A percentile compares a stretch with the other conserved stretches of the same genome.
Evolutionary conservation across 23 tunicate genomes (phyloP).

Genomic region (Ciona savignyi): DNA sequence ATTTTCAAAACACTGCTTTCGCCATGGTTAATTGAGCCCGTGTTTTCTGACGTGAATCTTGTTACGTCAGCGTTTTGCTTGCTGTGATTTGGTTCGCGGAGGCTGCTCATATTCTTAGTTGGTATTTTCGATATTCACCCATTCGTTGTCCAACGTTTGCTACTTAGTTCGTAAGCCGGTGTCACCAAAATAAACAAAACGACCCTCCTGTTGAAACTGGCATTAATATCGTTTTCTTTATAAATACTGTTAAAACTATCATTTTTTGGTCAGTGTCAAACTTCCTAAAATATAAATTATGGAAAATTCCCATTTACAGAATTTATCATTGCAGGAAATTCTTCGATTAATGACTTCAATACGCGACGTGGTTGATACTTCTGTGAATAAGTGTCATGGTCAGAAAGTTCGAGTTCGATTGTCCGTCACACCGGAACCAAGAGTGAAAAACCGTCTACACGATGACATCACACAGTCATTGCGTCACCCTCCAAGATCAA

Average conservation of each 20-base stretch:
- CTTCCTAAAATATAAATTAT: too few relatives aligned
- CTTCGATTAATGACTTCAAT: constrained; percentile 39
- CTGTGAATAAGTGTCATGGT: background rate
- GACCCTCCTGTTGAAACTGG: background rate
- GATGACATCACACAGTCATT: background rate
- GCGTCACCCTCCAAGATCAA: background rate
- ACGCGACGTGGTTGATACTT: constrained; percentile 32
- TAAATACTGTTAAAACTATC: too few relatives aligned
- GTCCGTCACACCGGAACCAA: constrained; percentile 23
- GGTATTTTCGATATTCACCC: too few relatives aligned
- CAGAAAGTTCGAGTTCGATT: constrained; percentile 25
- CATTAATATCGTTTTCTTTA: too few relatives aligned
- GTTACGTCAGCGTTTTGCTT: background rate
- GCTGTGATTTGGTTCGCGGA: background rate
- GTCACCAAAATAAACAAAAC: background rate
- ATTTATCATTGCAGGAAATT: constrained; percentile 27
- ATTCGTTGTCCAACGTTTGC: too few relatives aligned
- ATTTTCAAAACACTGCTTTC: background rate
- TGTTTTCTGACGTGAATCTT: background rate
- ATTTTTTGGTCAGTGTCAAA: too few relatives aligned
- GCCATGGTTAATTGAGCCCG: background rate
- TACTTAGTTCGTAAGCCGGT: background rate
- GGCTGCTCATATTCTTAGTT: too few relatives aligned
- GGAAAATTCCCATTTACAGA: too few relatives aligned
- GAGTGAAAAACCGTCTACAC: background rate